Conservation (phyloP, 2,888 invertebrate species). For the Lasioglossum malachurum region DNA sequence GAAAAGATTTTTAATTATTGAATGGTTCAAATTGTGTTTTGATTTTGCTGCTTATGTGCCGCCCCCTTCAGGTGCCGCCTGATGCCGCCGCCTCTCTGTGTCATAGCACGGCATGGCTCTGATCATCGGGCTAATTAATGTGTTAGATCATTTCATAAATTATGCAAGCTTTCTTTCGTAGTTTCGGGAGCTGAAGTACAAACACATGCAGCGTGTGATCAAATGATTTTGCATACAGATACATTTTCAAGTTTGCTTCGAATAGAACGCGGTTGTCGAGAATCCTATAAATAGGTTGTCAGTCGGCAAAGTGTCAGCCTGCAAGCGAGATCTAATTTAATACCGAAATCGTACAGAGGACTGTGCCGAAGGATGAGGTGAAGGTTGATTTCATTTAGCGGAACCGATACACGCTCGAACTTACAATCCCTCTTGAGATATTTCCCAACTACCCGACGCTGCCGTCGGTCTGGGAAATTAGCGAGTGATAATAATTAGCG, state of each 20-base stretch:
- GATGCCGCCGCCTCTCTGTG: no score
- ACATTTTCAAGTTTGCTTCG: not conserved
- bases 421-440: slow-evolving; percentile 2
- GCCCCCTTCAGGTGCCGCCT: no score
- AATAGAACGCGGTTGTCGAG: not conserved
- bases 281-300: not conserved
- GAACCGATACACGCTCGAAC: not conserved
- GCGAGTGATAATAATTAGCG: slow-evolving; percentile 73
- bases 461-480: slow-evolving; percentile 58
- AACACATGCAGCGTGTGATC: no score
- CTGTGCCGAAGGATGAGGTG: not conserved
- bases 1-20: no score
- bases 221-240: not conserved
- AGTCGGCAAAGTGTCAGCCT: not conserved
- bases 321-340: slow-evolving; percentile 3
- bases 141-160: not conserved
- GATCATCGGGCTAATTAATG: not conserved
- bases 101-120: no score
- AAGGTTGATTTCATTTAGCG: slow-evolving; percentile 5
- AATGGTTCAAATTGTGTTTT: no score
- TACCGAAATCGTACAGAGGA: not conserved
- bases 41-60: no score
- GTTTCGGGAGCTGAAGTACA: not conserved
- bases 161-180: not conserved
- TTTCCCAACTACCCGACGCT: slow-evolving; percentile 43